phyloP scores from a whole-genome alignment of 2,797 vertebrate genomes.

The Hirundo rustica region DNA sequence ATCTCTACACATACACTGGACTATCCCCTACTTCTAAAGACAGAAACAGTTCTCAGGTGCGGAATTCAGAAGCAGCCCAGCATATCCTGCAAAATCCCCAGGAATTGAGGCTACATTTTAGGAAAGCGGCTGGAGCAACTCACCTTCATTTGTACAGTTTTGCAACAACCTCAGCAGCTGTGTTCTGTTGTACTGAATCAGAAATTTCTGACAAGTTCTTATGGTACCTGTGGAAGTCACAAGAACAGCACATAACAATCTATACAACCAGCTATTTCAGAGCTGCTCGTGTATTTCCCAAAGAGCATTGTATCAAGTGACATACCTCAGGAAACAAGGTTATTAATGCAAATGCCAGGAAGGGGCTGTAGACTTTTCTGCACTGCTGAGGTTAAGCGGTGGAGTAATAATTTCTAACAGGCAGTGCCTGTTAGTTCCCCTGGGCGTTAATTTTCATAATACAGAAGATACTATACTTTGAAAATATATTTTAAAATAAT shows the following conservation, averaged over 20 bases:
- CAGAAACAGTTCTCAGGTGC: neutral
- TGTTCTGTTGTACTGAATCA: slow-evolving; percentile 88
- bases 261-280: neutral
- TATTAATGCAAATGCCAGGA: neutral
- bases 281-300: neutral
- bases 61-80: neutral
- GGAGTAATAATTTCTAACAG: neutral
- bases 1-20: neutral
- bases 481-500: neutral
- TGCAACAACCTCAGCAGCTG: slow-evolving; percentile 86
- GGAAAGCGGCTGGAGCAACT: neutral
- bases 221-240: slow-evolving; percentile 84
- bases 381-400: neutral
- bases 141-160: slow-evolving; percentile 86
- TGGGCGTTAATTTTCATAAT: neutral
- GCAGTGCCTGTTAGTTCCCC: neutral
- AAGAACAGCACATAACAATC: neutral
- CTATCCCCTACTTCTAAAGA: neutral
- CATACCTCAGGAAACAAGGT: neutral
- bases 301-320: neutral
- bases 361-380: neutral
- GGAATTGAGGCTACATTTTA: neutral
- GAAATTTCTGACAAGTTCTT: slow-evolving; percentile 94
- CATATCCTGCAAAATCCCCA: neutral
- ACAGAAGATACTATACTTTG: neutral